phyloP scores from a whole-genome alignment of 1,140 invertebrate genomes.

The Lepidostoma basale region DNA sequence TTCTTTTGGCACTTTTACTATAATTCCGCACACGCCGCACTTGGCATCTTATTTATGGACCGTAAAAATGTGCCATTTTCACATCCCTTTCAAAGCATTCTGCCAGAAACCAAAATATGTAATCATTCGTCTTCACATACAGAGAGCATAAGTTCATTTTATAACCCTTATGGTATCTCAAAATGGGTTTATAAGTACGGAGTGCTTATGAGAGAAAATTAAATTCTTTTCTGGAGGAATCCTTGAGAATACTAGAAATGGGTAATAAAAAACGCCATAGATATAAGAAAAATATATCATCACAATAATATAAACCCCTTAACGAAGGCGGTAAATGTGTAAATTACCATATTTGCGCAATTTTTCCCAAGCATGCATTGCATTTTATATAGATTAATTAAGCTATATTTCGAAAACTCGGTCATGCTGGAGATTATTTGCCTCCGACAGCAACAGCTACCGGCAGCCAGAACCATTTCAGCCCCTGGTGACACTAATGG shows the following conservation, averaged over 20 bases:
- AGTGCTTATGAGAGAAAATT: neutral
- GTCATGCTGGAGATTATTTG: too few relatives aligned
- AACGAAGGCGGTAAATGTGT: too few relatives aligned
- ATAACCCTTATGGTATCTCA: neutral
- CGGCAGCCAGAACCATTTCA: too few relatives aligned
- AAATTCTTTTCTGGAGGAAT: neutral
- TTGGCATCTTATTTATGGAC: neutral
- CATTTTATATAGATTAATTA: too few relatives aligned
- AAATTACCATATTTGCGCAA: too few relatives aligned
- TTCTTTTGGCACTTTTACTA: neutral
- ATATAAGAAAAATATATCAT: too few relatives aligned
- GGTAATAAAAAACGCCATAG: neutral
- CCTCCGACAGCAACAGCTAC: too few relatives aligned
- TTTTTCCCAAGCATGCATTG: too few relatives aligned
- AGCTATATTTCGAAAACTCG: too few relatives aligned
- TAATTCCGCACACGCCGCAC: neutral
- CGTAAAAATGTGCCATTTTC: conserved; percentile 1
- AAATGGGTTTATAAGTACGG: neutral
- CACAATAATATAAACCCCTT: too few relatives aligned
- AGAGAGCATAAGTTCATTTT: neutral
- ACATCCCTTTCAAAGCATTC: neutral
- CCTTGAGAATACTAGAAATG: neutral
- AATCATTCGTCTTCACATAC: neutral
- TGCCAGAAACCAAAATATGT: neutral
- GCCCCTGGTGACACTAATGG: too few relatives aligned